A percentile compares a stretch with the other conserved stretches of the same genome.
Evolutionary conservation across 1,140 invertebrate genomes (phyloP).

Genomic region (Harpegnathos saltator): DNA sequence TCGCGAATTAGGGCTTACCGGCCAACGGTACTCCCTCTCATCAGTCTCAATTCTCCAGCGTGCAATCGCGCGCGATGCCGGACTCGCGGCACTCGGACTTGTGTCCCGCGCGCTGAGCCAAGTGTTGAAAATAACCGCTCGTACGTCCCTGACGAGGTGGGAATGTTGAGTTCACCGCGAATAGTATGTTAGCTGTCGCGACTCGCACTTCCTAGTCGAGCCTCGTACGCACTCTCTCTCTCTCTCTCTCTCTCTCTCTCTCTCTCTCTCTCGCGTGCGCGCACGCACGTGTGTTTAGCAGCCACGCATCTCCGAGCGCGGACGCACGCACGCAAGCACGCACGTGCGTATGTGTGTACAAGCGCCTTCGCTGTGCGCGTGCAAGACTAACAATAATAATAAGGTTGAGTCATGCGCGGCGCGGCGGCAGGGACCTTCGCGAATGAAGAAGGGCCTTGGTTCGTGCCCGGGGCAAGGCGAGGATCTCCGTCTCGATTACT

Average conservation of each 20-base stretch:
- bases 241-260: slow-evolving; percentile 14
- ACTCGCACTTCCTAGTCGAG: slow-evolving; percentile 82
- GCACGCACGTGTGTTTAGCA: too few species aligned
- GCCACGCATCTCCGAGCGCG: too few species aligned
- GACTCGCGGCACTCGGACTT: slow-evolving; percentile 23
- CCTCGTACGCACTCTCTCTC: slow-evolving; percentile 53
- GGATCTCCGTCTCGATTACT: slow-evolving; percentile 69
- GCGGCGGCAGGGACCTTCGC: slow-evolving; percentile 77
- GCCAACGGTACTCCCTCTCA: neutral
- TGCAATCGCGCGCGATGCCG: slow-evolving; percentile 3
- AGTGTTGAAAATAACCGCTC: slow-evolving; percentile 82
- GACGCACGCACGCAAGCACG: neutral
- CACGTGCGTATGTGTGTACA: neutral
- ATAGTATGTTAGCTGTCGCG: slow-evolving; percentile 77
- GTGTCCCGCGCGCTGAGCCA: slow-evolving; percentile 35
- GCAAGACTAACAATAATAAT: slow-evolving; percentile 78
- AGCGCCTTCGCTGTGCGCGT: slow-evolving; percentile 43
- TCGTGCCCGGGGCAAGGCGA: slow-evolving; percentile 82
- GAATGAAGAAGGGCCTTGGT: slow-evolving; percentile 80
- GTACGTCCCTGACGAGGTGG: slow-evolving; percentile 83
- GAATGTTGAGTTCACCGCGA: slow-evolving; percentile 81
- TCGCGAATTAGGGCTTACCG: slow-evolving; percentile 17
- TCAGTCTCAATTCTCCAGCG: slow-evolving; percentile 5
- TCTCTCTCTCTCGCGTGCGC: neutral
- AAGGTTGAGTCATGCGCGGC: slow-evolving; percentile 80